Evolutionary conservation across 2,113 vertebrate species (phyloP).

Genomic region (Alectura lathami): DNA sequence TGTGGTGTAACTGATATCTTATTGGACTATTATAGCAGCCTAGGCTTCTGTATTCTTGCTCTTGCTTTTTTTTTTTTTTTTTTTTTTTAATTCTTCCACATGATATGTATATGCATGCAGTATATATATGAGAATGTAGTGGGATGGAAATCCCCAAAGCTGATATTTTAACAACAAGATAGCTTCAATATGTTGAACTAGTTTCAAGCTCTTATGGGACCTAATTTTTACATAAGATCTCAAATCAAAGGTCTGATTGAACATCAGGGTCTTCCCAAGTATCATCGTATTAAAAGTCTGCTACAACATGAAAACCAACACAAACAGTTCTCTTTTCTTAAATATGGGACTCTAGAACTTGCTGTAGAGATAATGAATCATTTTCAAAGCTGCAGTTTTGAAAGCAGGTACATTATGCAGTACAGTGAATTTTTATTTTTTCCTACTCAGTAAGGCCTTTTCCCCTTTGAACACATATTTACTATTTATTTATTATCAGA

Average conservation of each 20-base stretch:
- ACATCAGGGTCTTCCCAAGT: background rate
- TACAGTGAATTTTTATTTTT: background rate
- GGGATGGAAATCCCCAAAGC: background rate
- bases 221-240: background rate
- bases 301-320: background rate
- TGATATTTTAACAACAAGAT: background rate
- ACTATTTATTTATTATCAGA: background rate
- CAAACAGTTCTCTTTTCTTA: background rate
- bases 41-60: background rate
- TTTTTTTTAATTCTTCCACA: background rate
- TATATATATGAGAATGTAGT: background rate
- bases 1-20: background rate
- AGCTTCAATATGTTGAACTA: background rate
- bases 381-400: background rate
- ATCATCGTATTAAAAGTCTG: background rate
- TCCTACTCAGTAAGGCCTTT: background rate
- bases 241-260: constrained; percentile 3
- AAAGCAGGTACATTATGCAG: background rate
- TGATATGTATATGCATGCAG: background rate
- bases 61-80: too few relatives aligned
- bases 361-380: background rate
- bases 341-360: background rate
- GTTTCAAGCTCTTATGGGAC: background rate
- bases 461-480: background rate
- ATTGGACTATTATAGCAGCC: background rate